Conservation (phyloP, 2,888 invertebrate genomes). For the Spilosoma lubricipeda region DNA sequence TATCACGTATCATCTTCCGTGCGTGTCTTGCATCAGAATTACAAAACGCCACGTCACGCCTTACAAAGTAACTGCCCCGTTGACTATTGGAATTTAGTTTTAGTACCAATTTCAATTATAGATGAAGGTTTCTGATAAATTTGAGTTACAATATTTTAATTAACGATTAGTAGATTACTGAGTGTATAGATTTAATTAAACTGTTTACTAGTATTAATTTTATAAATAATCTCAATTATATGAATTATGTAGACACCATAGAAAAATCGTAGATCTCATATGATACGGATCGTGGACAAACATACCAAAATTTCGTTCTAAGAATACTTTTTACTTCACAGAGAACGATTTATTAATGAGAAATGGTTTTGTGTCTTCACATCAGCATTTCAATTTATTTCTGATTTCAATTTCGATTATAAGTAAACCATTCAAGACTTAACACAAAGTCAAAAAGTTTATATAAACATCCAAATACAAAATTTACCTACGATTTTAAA, state of each 20-base stretch:
- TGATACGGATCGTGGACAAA: slow-evolving; percentile 22
- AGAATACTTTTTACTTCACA: slow-evolving; percentile 12
- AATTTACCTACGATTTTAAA: neutral
- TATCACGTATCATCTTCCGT: slow-evolving; percentile 85
- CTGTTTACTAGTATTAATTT: neutral
- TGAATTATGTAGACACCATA: neutral
- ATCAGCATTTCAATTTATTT: neutral
- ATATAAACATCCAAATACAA: too few species aligned
- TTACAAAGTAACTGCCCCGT: slow-evolving; percentile 69
- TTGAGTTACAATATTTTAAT: slow-evolving; percentile 51
- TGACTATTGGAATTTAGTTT: slow-evolving; percentile 66
- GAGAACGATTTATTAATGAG: neutral
- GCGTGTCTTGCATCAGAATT: slow-evolving; percentile 78
- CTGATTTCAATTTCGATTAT: neutral
- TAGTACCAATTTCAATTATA: slow-evolving; percentile 52
- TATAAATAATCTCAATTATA: neutral
- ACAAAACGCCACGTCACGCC: slow-evolving; percentile 44
- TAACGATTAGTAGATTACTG: slow-evolving; percentile 16
- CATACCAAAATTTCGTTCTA: slow-evolving; percentile 12
- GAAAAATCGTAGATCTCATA: slow-evolving; percentile 4
- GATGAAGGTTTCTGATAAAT: slow-evolving; percentile 48
- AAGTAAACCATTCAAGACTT: too few species aligned
- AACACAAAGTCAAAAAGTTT: too few species aligned
- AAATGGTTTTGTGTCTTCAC: neutral
- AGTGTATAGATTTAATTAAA: neutral